Evolutionary conservation across 1,140 invertebrate species (phyloP).

Genomic region (Drosophila erecta): DNA sequence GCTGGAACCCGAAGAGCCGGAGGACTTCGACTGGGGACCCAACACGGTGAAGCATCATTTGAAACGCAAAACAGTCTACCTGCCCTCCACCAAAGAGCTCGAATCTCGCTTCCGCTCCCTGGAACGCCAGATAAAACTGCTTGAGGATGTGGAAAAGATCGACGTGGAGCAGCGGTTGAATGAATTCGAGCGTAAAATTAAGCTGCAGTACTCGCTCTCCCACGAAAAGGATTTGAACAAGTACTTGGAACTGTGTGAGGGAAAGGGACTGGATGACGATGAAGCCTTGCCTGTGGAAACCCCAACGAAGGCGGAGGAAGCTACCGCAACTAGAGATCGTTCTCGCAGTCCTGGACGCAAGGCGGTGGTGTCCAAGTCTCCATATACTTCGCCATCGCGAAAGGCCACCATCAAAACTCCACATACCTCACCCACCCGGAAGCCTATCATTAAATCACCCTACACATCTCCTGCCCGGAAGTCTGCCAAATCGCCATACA

Average conservation of each 20-base stretch:
- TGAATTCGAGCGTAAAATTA: constrained; percentile 80
- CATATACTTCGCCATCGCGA: constrained; percentile 59
- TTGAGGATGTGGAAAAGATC: constrained; percentile 81
- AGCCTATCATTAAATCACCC: constrained; percentile 29
- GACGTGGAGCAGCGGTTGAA: constrained; percentile 74
- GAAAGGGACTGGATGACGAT: constrained; percentile 70
- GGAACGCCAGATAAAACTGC: constrained; percentile 75
- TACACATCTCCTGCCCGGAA: constrained; percentile 42
- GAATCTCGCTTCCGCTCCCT: constrained; percentile 76
- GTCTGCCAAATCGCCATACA: constrained; percentile 55
- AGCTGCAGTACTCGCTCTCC: constrained; percentile 75
- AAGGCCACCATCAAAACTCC: constrained; percentile 51
- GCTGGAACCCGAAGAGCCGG: constrained; percentile 14
- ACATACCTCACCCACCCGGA: constrained; percentile 57
- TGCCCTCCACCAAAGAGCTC: constrained; percentile 77
- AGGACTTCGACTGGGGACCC: constrained; percentile 73
- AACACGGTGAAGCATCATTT: constrained; percentile 77
- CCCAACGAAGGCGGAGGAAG: not conserved
- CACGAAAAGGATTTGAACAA: constrained; percentile 80
- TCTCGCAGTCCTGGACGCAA: constrained; percentile 65
- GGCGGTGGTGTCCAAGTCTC: constrained; percentile 39
- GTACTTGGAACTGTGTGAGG: constrained; percentile 74
- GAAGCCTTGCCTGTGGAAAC: constrained; percentile 6
- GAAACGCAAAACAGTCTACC: constrained; percentile 72
- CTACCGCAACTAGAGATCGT: constrained; percentile 15